Percentiles rank a stretch among this genome's conserved stretches.
phyloP scores from a whole-genome alignment of 1,140 invertebrate genomes.

The Trigoniulus corallinus region DNA sequence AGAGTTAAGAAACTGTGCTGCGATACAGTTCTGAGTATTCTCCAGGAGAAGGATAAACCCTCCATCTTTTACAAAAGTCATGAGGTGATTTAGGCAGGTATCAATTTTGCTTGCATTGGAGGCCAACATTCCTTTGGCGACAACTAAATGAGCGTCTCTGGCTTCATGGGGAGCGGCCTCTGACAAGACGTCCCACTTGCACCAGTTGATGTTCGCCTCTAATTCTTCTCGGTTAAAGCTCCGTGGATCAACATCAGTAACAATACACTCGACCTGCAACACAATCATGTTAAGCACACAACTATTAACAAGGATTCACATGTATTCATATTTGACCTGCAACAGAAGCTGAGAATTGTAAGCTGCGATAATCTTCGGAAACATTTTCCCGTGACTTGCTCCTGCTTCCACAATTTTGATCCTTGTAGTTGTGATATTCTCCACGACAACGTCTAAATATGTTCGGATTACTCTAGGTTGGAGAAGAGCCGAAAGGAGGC shows the following conservation, averaged over 20 bases:
- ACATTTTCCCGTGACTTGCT: not conserved
- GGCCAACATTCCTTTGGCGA: not conserved
- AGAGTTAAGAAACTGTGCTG: constrained; percentile 16
- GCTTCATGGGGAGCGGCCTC: not conserved
- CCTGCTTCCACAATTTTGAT: not conserved
- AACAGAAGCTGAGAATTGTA: not conserved
- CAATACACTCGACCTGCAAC: not conserved
- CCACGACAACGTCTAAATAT: no score
- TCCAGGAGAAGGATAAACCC: not conserved
- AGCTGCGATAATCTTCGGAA: not conserved
- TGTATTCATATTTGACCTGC: not conserved
- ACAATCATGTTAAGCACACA: not conserved
- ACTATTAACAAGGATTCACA: not conserved
- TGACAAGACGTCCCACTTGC: not conserved
- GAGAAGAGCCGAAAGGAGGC: no score
- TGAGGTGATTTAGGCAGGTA: not conserved
- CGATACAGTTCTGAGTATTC: constrained; percentile 30
- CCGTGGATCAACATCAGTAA: not conserved
- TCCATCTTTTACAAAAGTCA: not conserved
- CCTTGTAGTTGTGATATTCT: no score
- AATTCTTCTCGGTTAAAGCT: not conserved
- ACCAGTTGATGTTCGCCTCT: not conserved
- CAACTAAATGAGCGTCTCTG: not conserved
- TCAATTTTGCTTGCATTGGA: not conserved
- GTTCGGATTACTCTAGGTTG: no score